Conservation (phyloP, 2,113 vertebrate genomes). For the Theristicus caerulescens region DNA sequence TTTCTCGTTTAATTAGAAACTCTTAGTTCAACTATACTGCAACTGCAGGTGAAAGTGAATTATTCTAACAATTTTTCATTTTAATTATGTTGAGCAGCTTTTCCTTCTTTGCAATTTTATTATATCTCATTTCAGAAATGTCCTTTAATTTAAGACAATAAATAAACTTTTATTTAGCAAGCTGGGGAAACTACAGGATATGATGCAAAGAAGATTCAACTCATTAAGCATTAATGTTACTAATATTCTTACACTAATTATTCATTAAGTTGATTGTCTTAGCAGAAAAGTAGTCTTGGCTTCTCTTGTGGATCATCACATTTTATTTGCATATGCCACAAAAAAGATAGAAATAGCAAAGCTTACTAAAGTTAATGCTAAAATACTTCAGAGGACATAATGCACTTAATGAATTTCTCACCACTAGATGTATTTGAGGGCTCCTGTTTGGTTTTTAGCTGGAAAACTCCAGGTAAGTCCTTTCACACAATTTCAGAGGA, state of each 20-base stretch:
- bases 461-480: neutral
- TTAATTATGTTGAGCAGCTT: conserved; percentile 70
- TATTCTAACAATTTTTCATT: conserved; percentile 69
- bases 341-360: neutral
- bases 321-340: neutral
- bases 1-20: conserved; percentile 50
- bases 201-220: conserved; percentile 27
- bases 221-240: conserved; percentile 66
- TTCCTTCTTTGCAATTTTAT: conserved; percentile 54
- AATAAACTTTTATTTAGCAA: conserved; percentile 70
- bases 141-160: conserved; percentile 58
- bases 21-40: conserved; percentile 19
- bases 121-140: conserved; percentile 59
- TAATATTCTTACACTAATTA: conserved; percentile 52
- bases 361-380: neutral
- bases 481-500: neutral
- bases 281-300: conserved; percentile 3
- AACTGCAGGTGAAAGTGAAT: conserved; percentile 49
- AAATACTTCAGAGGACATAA: neutral
- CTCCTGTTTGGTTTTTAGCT: neutral
- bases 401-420: neutral
- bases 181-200: conserved; percentile 28
- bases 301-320: conserved; percentile 26
- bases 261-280: conserved; percentile 50
- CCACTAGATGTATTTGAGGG: neutral